phyloP scores from a whole-genome alignment of 2,888 invertebrate genomes.

The Trichogramma evanescens region DNA sequence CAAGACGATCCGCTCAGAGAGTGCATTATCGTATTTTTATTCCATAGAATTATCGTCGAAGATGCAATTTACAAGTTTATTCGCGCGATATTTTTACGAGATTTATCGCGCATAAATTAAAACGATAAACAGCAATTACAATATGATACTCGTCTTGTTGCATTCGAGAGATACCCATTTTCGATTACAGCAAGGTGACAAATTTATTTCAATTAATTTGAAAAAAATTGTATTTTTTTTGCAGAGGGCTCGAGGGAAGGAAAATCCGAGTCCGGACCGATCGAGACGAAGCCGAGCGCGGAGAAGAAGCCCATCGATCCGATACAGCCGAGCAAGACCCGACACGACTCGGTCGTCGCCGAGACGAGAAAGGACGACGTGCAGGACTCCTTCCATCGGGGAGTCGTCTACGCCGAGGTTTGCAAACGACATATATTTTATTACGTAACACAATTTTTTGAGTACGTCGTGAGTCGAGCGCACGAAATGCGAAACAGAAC shows the following conservation, averaged over 20 bases:
- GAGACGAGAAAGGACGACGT: conserved; percentile 31
- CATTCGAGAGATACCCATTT: too few relatives aligned
- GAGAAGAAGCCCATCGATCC: conserved; percentile 34
- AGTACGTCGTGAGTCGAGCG: background rate
- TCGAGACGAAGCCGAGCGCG: conserved; percentile 40
- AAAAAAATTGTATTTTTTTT: background rate
- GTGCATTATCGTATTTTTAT: too few relatives aligned
- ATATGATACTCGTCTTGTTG: too few relatives aligned
- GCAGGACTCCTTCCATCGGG: background rate
- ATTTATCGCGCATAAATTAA: too few relatives aligned
- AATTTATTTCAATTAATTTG: too few relatives aligned
- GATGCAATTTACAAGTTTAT: too few relatives aligned
- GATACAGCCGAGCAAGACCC: conserved; percentile 43
- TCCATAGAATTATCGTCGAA: too few relatives aligned
- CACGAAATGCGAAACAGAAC: too few relatives aligned
- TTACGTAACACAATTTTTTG: background rate
- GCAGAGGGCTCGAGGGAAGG: conserved; percentile 25
- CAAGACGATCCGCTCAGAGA: too few relatives aligned
- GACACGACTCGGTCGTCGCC: conserved; percentile 35
- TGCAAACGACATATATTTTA: background rate
- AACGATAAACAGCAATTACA: too few relatives aligned
- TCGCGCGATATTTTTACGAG: too few relatives aligned
- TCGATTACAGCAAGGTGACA: too few relatives aligned
- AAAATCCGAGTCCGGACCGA: conserved; percentile 29
- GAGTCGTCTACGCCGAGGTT: background rate